Percentiles rank a stretch among this genome's conserved stretches.
These are phyloP conservation scores for Lamellibrachia luymesi DNA, from an alignment of 1,140 invertebrate genomes.

Conservation along the genomic window DNA sequence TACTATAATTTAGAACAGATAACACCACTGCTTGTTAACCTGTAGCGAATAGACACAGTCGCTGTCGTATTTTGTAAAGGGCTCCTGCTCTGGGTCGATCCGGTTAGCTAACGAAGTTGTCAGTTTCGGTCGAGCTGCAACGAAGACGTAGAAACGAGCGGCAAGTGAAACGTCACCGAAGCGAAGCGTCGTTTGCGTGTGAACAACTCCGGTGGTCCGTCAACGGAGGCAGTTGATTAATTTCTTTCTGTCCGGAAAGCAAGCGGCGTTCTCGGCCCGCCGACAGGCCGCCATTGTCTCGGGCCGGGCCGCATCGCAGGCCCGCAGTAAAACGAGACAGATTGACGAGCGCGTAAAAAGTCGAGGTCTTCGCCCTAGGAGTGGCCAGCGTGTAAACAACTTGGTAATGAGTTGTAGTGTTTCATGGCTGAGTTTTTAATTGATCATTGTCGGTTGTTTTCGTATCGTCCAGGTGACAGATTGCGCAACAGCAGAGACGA, in stretches of 20 bases:
- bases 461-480: too few relatives aligned
- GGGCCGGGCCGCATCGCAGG: neutral
- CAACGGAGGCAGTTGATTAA: neutral
- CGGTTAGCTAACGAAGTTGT: neutral
- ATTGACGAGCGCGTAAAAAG: neutral
- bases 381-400: neutral
- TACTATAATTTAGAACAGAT: too few relatives aligned
- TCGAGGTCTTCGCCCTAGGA: neutral
- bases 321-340: neutral
- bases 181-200: neutral
- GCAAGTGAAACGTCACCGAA: neutral
- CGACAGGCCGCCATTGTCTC: neutral
- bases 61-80: neutral
- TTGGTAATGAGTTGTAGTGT: neutral
- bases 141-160: neutral
- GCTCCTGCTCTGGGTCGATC: neutral
- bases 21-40: too few relatives aligned
- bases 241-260: neutral
- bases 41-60: too few relatives aligned
- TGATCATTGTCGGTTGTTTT: neutral
- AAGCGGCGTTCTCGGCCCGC: neutral
- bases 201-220: neutral
- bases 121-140: neutral
- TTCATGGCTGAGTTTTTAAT: neutral
- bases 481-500: too few relatives aligned